These are phyloP conservation scores for Lophura nycthemera DNA, from an alignment of 2,113 vertebrate genomes.

Conservation along the genomic window DNA sequence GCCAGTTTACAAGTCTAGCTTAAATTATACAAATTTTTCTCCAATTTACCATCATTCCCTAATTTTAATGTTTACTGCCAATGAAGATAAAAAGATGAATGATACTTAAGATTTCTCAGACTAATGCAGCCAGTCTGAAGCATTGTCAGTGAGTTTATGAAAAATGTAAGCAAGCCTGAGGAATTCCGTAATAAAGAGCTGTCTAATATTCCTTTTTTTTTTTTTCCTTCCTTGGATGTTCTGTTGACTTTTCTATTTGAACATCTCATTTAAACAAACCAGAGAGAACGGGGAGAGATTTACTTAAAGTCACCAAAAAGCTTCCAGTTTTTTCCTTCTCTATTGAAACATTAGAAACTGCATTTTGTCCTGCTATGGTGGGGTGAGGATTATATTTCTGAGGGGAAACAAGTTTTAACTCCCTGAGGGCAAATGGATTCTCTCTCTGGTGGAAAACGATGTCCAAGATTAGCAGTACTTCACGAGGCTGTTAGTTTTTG, in stretches of 20 bases:
- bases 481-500: background rate
- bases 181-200: background rate
- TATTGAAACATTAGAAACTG: background rate
- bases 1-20: background rate
- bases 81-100: background rate
- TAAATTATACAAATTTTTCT: background rate
- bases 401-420: background rate
- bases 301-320: background rate
- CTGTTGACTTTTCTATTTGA: background rate
- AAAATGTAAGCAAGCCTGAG: background rate
- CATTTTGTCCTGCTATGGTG: background rate
- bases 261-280: background rate
- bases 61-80: background rate
- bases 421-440: background rate
- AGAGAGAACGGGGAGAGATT: background rate
- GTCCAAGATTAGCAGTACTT: background rate
- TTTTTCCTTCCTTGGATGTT: background rate
- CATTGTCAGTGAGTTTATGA: background rate
- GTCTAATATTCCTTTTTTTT: background rate
- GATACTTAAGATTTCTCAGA: background rate
- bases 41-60: background rate
- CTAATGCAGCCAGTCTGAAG: background rate
- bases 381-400: background rate
- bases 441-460: background rate
- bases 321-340: background rate